Base-by-base conservation (phyloP, 2,888 invertebrate species). In the Trissoscelio sp. region DNA sequence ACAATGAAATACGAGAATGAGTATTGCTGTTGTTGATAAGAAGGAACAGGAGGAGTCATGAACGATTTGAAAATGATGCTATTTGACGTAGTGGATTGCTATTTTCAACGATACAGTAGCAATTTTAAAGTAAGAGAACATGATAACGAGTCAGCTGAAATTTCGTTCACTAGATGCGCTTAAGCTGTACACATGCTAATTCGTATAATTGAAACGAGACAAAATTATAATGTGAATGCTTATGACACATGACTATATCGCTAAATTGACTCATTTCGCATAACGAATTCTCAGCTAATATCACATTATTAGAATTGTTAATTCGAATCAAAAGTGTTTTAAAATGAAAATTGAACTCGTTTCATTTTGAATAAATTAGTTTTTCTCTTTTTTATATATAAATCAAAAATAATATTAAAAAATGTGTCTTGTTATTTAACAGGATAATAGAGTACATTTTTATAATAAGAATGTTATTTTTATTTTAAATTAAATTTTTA, bases 1-100 rank as follows among this genome's bases (percentile, higher is more conserved):
- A 6, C 22, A 53, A 57, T 62, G 77, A 84, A 85, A 81, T 83
- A 84, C 53, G 79, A 66, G 64, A 62, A 72, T 28, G 72, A 60
- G 44, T 53, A 60, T 73, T 62, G 51, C 60, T 51, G 37, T 22
- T 16, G 3, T 46, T 62, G 60, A 62, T 62, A 73, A 73, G 73
- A 53, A 62, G 42, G 16, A 44, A 20, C 14, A 22, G 53, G 12
- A 53, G 28, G 31, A 37, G n/a, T 28, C 62, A 37, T 62, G 53
- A 62, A 53, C 62, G 62, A 73, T 73, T 73, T 48, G 44, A 62
- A 53, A 58, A 62, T 62, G 42, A 46, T 9, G 42, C 70, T 48
- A 70, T 70, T 70, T 58, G 60, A 28, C 16, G 37, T 53, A 42
- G 53, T 42, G 44, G 28, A 62, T 62, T 62, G 24, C 28, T 57